Conservation (phyloP, 2,797 vertebrate species). For the Pelodytes ibericus region DNA sequence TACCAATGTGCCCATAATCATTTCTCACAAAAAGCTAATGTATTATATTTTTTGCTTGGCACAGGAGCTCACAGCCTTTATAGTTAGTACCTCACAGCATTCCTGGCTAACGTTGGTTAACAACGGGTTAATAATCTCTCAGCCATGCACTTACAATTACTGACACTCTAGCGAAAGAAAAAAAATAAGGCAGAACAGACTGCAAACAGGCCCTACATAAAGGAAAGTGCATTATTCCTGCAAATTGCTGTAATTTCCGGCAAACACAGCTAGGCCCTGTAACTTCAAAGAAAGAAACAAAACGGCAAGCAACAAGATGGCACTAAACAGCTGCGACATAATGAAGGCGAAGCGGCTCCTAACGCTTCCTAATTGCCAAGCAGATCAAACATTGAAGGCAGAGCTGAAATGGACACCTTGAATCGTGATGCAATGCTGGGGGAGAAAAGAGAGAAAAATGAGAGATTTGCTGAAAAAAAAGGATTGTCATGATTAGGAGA, state of each 20-base stretch:
- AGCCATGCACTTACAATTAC: conserved; percentile 43
- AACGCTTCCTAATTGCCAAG: conserved; percentile 52
- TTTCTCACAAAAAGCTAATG: too few relatives aligned
- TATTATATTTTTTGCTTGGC: too few relatives aligned
- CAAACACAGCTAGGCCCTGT: conserved; percentile 50
- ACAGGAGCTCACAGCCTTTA: background rate
- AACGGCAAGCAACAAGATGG: conserved; percentile 53
- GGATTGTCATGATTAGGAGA: conserved; percentile 8
- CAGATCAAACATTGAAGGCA: conserved; percentile 51
- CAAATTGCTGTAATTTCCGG: conserved; percentile 55
- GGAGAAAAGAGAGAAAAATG: conserved; percentile 10
- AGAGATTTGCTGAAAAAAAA: conserved; percentile 12
- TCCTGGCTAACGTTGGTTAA: background rate
- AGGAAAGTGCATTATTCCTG: conserved; percentile 55
- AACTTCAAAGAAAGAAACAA: conserved; percentile 55
- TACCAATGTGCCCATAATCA: background rate
- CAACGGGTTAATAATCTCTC: conserved; percentile 43
- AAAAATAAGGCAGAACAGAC: conserved; percentile 50
- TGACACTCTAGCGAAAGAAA: conserved; percentile 37
- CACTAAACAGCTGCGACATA: conserved; percentile 55
- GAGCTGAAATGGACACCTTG: conserved; percentile 50
- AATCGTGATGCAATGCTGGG: conserved; percentile 28
- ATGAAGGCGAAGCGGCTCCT: conserved; percentile 54
- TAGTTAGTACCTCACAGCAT: background rate
- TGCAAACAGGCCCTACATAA: conserved; percentile 51